A percentile compares a stretch with the other conserved stretches of the same genome.
phyloP scores from a whole-genome alignment of 1,140 invertebrate genomes.

The Mactra quadrangularis region DNA sequence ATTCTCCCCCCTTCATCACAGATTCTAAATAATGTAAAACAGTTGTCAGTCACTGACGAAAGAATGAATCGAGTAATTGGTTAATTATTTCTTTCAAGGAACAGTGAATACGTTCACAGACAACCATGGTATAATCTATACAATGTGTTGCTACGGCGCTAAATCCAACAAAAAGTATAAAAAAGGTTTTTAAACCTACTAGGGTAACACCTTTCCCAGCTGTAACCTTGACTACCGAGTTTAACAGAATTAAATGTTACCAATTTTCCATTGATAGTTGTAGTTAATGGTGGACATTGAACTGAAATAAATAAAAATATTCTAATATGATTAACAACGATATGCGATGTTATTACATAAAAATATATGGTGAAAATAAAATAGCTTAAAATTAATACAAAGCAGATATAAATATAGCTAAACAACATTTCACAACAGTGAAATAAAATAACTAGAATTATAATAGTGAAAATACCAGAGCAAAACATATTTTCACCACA shows the following conservation, averaged over 20 bases:
- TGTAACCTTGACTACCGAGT: constrained; percentile 14
- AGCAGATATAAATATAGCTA: not conserved
- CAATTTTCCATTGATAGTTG: not conserved
- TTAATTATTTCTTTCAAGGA: no score
- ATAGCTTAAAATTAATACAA: not conserved
- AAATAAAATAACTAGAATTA: not conserved
- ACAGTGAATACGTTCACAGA: no score
- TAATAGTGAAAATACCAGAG: not conserved
- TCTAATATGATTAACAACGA: not conserved
- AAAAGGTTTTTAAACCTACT: not conserved
- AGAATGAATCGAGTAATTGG: no score
- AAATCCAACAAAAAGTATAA: no score
- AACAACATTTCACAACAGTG: no score
- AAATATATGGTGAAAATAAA: not conserved
- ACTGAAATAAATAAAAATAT: constrained; percentile 26
- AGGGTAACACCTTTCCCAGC: constrained; percentile 48
- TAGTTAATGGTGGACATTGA: not conserved
- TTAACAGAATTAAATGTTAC: constrained; percentile 10
- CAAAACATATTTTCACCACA: no score
- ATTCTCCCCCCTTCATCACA: no score
- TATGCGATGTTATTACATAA: not conserved
- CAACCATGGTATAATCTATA: no score
- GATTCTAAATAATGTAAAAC: no score
- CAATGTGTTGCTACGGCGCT: no score
- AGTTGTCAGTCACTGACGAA: no score